phyloP scores from a whole-genome alignment of 2,888 invertebrate genomes.

The Coremacera marginata region DNA sequence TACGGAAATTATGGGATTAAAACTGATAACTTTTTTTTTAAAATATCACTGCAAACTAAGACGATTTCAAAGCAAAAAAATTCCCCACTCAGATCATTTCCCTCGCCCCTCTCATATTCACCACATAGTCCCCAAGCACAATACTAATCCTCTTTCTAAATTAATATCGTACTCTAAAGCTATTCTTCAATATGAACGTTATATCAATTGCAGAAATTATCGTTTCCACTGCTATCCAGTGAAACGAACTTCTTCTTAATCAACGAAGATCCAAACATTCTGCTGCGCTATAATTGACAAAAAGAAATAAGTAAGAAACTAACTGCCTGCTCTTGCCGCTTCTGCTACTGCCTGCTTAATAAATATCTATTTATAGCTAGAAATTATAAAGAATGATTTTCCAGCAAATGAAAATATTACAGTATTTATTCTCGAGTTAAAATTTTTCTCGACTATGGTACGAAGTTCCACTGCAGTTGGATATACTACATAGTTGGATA shows the following conservation, averaged over 20 bases:
- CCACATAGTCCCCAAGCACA: no score
- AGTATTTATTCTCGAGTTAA: not conserved
- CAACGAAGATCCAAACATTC: not conserved
- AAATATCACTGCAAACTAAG: no score
- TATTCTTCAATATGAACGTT: no score
- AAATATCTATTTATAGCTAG: constrained; percentile 8
- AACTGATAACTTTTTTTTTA: no score
- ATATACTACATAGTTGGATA: no score
- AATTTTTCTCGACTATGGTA: not conserved
- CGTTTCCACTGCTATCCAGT: not conserved
- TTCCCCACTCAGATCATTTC: no score
- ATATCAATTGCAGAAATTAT: not conserved
- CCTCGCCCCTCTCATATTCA: no score
- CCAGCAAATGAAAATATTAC: constrained; percentile 17
- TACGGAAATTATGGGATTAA: no score
- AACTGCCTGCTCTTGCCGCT: no score
- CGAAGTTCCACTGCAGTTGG: not conserved
- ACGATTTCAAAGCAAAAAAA: no score
- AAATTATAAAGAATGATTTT: constrained; percentile 11
- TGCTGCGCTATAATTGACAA: not conserved
- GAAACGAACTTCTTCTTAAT: not conserved
- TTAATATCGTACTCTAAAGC: no score
- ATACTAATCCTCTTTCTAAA: no score
- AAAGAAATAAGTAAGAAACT: not conserved
- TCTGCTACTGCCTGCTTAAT: not conserved